Evolutionary conservation across 2,113 vertebrate species (phyloP), one percentile per base, ranked within the genome.

Genomic region (Oophaga pumilio): DNA sequence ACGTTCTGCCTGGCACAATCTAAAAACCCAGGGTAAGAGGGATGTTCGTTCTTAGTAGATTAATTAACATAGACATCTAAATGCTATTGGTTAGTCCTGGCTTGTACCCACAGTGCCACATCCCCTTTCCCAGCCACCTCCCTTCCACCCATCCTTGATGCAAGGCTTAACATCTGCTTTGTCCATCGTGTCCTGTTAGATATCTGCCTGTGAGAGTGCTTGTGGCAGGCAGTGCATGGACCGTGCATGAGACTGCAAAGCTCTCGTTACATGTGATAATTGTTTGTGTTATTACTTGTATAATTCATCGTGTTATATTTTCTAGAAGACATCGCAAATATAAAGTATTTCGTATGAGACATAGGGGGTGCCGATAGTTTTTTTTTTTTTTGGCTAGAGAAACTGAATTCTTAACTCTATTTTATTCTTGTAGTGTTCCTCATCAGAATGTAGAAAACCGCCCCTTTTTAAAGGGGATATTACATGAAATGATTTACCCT

Each of bases 1-100:
- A 92, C 92, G 92, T 88, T 92, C 94, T 85, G 95, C 95, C 91
- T 92, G 93, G 94, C 91, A 94, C 94, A 94, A 95, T 93, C 95
- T 95, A 96, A 94, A 95, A 95, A 96, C 95, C 91, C 95, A 96
- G 96, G 96, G 96, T 96, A 96, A 96, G 95, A 95, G 93, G 94
- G 92, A 90, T 12, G 11, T 56, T 82, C 71, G 8, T 69, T 88
- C 68, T 64, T 76, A 43, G 79, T 76, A 49, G 79, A 43, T 53
- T 60, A 49, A 33, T 76, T 82, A 64, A 52, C 73, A 50, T 22
- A 33, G 33, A 71, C 13, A 20, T 80, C 24, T 62, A 74, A 43
- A 62, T 60, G 79, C 79, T 69, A 28, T 56, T 12, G 71, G 74
- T 77, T 26, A 77, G 78, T 76, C 53, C 84, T 76, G 71, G 80